Conservation (phyloP, 2,797 vertebrate genomes). For the Phoebastria nigripes region DNA sequence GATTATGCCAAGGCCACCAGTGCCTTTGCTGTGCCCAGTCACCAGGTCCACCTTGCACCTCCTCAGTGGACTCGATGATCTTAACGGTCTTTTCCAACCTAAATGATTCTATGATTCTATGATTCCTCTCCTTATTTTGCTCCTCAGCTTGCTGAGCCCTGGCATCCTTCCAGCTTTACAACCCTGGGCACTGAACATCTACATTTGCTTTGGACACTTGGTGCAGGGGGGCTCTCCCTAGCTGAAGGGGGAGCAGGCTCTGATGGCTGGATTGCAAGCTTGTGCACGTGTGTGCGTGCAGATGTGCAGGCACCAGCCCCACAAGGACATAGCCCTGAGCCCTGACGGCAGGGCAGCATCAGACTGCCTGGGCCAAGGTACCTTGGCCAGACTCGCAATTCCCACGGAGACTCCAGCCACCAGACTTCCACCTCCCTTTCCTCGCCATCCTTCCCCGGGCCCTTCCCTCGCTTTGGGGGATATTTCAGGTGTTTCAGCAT, state of each 20-base stretch:
- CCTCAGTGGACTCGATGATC: accelerated
- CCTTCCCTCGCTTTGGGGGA: background rate
- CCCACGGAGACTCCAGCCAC: background rate
- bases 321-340: background rate
- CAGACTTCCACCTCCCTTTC: background rate
- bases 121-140: background rate
- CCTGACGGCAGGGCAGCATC: accelerated
- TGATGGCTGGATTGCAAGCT: background rate
- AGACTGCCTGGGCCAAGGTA: too few species aligned
- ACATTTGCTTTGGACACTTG: background rate
- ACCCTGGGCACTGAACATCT: background rate
- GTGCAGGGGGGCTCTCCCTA: background rate
- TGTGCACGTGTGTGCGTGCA: background rate
- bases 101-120: background rate
- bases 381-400: background rate
- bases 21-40: background rate
- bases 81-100: background rate
- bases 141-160: background rate
- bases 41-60: background rate
- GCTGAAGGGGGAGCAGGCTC: background rate
- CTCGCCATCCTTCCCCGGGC: accelerated
- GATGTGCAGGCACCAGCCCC: background rate
- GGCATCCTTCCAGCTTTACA: background rate
- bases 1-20: background rate
- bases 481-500: background rate